phyloP scores from a whole-genome alignment of 2,888 invertebrate genomes.

The Lithosia quadra region DNA sequence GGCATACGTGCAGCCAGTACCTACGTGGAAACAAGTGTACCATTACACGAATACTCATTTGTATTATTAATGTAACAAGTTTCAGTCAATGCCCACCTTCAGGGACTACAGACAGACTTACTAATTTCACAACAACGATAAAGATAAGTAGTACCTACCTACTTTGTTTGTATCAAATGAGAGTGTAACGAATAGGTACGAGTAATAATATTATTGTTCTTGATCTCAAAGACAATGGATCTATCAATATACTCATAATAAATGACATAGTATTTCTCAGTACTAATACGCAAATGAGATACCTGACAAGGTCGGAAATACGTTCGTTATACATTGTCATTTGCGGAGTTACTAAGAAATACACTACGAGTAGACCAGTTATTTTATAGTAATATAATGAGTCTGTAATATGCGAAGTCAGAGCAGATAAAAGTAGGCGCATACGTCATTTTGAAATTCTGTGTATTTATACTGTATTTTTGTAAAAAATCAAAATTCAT shows the following conservation, averaged over 20 bases:
- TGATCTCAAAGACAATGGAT: neutral
- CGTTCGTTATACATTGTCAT: neutral
- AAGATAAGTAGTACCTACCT: too few species aligned
- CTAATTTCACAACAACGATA: neutral
- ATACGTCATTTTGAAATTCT: neutral
- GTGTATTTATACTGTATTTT: neutral
- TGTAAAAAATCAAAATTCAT: neutral
- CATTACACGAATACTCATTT: too few species aligned
- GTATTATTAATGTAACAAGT: too few species aligned
- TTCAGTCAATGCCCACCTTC: too few species aligned
- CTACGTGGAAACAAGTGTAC: too few species aligned
- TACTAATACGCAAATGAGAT: neutral
- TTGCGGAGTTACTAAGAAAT: slow-evolving; percentile 11
- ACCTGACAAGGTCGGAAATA: slow-evolving; percentile 5
- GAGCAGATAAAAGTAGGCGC: too few species aligned
- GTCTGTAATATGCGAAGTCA: too few species aligned
- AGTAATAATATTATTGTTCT: neutral
- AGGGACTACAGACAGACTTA: neutral
- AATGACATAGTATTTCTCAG: slow-evolving; percentile 4
- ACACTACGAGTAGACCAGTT: neutral
- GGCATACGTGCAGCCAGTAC: too few species aligned
- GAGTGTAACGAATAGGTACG: neutral
- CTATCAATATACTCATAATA: neutral
- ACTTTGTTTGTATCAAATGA: neutral
- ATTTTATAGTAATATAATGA: neutral